phyloP scores from a whole-genome alignment of 2,113 vertebrate species.

The Setophaga kirtlandii region DNA sequence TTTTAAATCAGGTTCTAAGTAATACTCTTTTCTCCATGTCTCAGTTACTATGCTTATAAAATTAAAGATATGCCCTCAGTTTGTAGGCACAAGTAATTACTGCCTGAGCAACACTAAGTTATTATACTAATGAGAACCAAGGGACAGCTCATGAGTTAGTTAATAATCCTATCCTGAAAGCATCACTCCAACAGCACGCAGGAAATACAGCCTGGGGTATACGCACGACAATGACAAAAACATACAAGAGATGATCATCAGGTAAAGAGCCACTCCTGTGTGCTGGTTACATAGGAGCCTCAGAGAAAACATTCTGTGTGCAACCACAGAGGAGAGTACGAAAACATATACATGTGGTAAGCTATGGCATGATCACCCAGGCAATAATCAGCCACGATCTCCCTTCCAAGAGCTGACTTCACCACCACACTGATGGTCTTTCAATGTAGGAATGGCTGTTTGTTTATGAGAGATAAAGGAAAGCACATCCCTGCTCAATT shows the following conservation, averaged over 20 bases:
- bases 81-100: conserved; percentile 4
- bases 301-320: not conserved
- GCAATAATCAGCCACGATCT: not conserved
- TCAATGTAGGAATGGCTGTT: not conserved
- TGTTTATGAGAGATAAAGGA: not conserved
- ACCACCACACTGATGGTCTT: not conserved
- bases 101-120: not conserved
- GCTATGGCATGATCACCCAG: not conserved
- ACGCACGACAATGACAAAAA: not conserved
- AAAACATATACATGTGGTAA: accelerated
- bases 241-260: not conserved
- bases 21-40: not conserved
- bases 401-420: not conserved
- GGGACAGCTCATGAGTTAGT: not conserved
- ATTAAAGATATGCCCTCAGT: not conserved
- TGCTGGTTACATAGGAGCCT: not conserved
- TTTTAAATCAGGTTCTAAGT: not conserved
- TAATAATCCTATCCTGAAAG: not conserved
- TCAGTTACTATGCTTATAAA: not conserved
- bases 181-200: not conserved
- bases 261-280: not conserved
- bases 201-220: not conserved
- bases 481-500: not conserved
- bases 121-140: not conserved
- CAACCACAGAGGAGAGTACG: not conserved